These are phyloP conservation scores for Eudasyphora cyanicolor DNA, from an alignment of 2,888 invertebrate species.

Conservation along the genomic window DNA sequence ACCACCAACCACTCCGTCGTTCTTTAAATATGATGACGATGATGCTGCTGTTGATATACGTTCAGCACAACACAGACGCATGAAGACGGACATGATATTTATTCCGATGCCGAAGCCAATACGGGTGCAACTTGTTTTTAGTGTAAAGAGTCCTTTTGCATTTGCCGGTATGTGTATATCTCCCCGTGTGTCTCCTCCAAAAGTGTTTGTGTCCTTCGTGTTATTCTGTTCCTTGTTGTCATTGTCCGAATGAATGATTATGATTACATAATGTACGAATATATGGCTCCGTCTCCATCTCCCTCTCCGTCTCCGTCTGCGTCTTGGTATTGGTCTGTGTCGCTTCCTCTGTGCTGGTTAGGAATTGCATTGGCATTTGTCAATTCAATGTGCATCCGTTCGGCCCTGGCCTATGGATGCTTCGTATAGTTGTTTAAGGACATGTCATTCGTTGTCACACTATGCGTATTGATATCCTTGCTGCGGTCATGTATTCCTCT, in stretches of 20 bases:
- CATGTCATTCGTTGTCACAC: constrained; percentile 76
- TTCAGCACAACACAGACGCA: neutral
- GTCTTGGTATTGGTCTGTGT: neutral
- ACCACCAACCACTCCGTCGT: neutral
- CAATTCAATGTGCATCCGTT: constrained; percentile 61
- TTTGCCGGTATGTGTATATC: neutral
- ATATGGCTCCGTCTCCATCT: neutral
- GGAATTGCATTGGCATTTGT: constrained; percentile 31
- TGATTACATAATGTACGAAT: constrained; percentile 18
- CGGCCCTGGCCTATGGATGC: constrained; percentile 76
- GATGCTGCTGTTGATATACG: neutral
- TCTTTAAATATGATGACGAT: neutral
- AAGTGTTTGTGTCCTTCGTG: constrained; percentile 3
- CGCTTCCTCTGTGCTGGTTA: neutral
- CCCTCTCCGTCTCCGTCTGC: neutral
- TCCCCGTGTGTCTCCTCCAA: neutral
- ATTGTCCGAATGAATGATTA: constrained; percentile 25
- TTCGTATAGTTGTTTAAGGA: constrained; percentile 78
- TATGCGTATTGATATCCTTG: constrained; percentile 76
- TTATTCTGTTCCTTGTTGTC: neutral
- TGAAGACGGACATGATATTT: neutral
- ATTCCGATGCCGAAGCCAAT: neutral
- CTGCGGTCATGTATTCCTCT: constrained; percentile 76
- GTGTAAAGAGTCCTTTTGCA: neutral
- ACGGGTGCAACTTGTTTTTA: neutral